Conservation (phyloP, 1,140 invertebrate genomes). For the Diuraphis noxia region DNA sequence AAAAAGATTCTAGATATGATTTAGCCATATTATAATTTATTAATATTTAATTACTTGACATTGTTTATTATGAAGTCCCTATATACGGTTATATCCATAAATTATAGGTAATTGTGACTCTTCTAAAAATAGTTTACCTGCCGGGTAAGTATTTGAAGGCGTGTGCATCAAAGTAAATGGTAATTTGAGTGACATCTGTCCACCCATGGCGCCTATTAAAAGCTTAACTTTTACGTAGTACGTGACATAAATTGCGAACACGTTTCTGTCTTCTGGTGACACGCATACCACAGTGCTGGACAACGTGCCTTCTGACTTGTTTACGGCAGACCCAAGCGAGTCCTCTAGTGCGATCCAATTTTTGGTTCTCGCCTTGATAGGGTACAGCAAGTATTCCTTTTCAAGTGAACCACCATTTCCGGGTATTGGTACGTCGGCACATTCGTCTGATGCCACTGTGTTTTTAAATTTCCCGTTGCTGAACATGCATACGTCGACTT, state of each 20-base stretch:
- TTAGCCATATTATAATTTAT: not conserved
- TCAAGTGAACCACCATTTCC: conserved; percentile 64
- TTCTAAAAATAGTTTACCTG: conserved; percentile 44
- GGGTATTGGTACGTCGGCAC: conserved; percentile 65
- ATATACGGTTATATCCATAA: no score
- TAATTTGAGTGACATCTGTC: conserved; percentile 76
- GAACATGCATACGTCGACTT: conserved; percentile 98
- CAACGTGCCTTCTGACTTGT: conserved; percentile 69
- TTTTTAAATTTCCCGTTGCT: conserved; percentile 99
- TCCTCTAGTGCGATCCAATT: conserved; percentile 82
- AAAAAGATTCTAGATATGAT: no score
- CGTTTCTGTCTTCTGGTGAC: conserved; percentile 73
- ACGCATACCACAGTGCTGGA: conserved; percentile 72
- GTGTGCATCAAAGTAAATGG: conserved; percentile 76
- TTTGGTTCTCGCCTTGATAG: conserved; percentile 75
- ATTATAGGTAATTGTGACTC: no score
- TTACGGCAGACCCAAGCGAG: conserved; percentile 63
- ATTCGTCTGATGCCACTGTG: conserved; percentile 80
- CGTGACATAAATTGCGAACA: conserved; percentile 86
- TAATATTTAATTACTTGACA: not conserved
- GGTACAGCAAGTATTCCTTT: conserved; percentile 69
- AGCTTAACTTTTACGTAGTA: conserved; percentile 87
- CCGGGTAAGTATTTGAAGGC: conserved; percentile 60
- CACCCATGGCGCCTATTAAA: conserved; percentile 75
- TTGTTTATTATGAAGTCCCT: not conserved